Conservation (phyloP, 2,888 invertebrate species). For the Geophilus truncorum region DNA sequence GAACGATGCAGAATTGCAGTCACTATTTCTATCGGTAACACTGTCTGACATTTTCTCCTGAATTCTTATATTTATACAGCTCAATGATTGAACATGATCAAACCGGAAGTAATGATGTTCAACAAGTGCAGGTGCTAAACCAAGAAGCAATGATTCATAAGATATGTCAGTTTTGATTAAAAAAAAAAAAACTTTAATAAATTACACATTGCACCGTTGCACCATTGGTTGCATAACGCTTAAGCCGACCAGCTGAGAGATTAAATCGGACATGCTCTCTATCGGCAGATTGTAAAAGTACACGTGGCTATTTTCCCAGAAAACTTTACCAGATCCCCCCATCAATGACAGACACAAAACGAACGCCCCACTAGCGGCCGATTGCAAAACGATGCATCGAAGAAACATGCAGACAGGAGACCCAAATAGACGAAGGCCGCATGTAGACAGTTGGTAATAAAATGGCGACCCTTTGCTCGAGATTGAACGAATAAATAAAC, state of each 20-base stretch:
- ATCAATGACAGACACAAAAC: constrained; percentile 5
- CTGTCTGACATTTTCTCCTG: neutral
- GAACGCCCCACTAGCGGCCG: neutral
- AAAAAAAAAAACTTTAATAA: neutral
- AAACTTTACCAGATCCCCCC: neutral
- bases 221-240: neutral
- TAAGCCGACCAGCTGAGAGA: neutral
- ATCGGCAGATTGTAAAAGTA: neutral
- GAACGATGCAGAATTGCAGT: too few relatives aligned
- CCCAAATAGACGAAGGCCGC: neutral
- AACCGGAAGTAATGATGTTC: neutral
- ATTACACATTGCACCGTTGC: neutral
- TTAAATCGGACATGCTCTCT: neutral
- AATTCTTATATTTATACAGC: neutral
- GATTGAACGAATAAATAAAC: neutral
- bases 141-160: neutral
- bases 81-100: neutral
- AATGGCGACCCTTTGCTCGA: neutral
- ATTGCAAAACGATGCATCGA: neutral
- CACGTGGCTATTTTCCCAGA: neutral
- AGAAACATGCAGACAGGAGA: neutral
- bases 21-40: too few relatives aligned
- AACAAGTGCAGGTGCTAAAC: neutral
- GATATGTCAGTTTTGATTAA: neutral
- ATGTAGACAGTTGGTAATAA: neutral